Conservation (phyloP, 2,797 vertebrate genomes). For the Halcyon badia region DNA sequence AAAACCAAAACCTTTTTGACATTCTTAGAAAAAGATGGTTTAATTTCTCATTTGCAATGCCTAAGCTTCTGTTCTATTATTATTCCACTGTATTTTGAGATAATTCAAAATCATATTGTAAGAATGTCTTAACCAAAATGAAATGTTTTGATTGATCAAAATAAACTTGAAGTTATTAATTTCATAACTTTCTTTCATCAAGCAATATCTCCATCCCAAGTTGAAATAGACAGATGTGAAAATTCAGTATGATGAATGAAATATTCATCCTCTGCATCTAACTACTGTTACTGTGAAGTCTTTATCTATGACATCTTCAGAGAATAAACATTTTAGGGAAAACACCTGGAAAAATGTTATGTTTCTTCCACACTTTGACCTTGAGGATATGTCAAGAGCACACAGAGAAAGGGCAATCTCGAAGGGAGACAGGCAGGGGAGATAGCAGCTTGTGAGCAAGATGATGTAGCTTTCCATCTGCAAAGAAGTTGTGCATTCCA, state of each 20-base stretch:
- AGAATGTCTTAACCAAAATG: background rate
- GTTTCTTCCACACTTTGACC: background rate
- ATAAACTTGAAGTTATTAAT: background rate
- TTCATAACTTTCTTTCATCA: background rate
- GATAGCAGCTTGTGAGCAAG: background rate
- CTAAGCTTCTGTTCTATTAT: background rate
- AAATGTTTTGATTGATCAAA: background rate
- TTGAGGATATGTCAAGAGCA: conserved; percentile 2
- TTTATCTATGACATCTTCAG: background rate
- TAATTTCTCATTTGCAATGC: background rate
- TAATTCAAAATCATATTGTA: background rate
- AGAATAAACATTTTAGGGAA: background rate
- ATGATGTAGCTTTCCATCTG: background rate
- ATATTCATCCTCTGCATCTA: background rate
- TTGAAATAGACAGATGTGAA: background rate
- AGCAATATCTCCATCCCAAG: background rate
- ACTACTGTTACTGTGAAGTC: background rate
- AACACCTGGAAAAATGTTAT: conserved; percentile 4
- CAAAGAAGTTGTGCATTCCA: background rate
- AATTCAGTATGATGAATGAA: background rate
- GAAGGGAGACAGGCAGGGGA: background rate
- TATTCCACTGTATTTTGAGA: background rate
- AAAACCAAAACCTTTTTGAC: background rate
- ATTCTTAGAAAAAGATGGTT: background rate
- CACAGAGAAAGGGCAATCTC: conserved; percentile 40